Evolutionary conservation across 2,113 vertebrate species (phyloP), one percentile per base, ranked within the genome.

Genomic region (Psophia crepitans): DNA sequence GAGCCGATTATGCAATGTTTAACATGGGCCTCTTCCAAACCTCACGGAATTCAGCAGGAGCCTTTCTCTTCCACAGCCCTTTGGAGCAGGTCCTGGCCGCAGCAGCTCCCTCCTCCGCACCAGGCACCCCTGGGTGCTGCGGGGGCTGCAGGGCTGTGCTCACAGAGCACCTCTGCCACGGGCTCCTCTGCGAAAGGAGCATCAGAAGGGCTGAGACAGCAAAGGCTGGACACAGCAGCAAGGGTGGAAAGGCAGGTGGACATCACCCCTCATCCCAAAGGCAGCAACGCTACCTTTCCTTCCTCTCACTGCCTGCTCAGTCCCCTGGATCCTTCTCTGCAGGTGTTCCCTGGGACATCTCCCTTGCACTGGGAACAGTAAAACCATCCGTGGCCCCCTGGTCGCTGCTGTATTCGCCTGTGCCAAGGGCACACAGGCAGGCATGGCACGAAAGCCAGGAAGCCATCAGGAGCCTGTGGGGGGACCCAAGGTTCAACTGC

Each of bases 1-100:
- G 27, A 64, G 76, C 68, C 6, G 41, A 82, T 96, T 93, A 86
- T 91, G 93, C 95, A 97, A 97, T 92, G 79, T 94, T 97, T 96
- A 89, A 93, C 75, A 79, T 92, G 97, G 97, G 95, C 76, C 88
- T 43, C 56, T 84, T 93, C 97, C 96, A 97, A 93, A 61, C 33
- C 93, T 87, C n/a, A 10, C 74, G 93, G 87, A 93, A 97, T 92
- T 79, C 88, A 93, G 81, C 76, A 79, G 92, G 82, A 96, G 88
- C 76, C 57, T 95, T 86, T 90, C 90, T 82, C 88, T 84, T 95
- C 73, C 83, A 37, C 69, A 81, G 88, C 68, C 80, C 89, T 92
- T 64, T 71, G 92, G 76, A 95, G 64, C 80, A 43, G 3, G 22
- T 32, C 86, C 71, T 90, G 79, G n/a, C 53, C 3, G 0, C 66